Conservation (phyloP, 1,140 invertebrate genomes). For the Monochamus saltuarius region DNA sequence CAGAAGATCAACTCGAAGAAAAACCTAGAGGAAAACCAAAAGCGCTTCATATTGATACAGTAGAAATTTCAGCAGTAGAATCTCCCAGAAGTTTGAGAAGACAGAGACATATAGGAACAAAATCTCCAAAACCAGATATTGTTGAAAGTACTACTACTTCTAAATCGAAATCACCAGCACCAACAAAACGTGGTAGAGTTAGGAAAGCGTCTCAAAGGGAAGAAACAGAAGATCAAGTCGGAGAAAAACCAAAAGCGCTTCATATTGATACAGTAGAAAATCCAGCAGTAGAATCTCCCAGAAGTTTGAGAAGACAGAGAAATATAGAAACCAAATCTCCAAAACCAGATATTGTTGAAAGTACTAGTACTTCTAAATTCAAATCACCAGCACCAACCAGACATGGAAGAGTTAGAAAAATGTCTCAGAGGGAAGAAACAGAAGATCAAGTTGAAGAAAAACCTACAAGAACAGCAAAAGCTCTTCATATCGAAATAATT, state of each 20-base stretch:
- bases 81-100: too few relatives aligned
- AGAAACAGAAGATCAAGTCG: background rate
- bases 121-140: too few relatives aligned
- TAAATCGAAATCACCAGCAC: background rate
- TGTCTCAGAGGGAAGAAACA: background rate
- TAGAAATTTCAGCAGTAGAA: background rate
- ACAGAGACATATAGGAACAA: too few relatives aligned
- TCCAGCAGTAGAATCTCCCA: background rate
- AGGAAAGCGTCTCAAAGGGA: background rate
- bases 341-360: too few relatives aligned
- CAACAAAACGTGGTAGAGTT: background rate
- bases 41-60: too few relatives aligned
- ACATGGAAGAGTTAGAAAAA: background rate
- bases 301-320: background rate
- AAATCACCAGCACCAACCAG: background rate
- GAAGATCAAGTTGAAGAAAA: slow-evolving; percentile 1
- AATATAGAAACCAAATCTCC: background rate
- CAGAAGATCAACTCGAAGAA: background rate
- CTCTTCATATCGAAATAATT: too few relatives aligned
- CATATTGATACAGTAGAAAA: background rate
- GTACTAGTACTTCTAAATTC: too few relatives aligned
- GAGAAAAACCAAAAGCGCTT: background rate
- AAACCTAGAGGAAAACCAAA: background rate
- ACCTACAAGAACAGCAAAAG: background rate
- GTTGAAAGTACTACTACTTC: too few relatives aligned